Conservation (phyloP, 2,888 invertebrate species). For the Limnephilus marmoratus region DNA sequence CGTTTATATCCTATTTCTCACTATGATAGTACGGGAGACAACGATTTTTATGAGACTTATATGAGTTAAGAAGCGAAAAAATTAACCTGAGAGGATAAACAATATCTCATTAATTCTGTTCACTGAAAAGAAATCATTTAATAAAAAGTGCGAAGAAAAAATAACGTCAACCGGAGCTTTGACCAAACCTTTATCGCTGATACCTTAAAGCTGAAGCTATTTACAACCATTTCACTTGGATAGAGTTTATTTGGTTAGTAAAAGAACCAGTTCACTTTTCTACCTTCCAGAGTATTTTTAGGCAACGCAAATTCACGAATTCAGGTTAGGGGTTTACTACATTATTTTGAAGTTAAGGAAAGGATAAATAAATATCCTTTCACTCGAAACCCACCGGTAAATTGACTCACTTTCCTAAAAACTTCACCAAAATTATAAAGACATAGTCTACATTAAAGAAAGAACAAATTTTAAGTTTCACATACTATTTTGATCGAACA, state of each 20-base stretch:
- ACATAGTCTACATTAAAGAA: background rate
- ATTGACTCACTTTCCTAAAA: background rate
- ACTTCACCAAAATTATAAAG: background rate
- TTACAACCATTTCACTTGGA: background rate
- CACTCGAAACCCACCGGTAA: background rate
- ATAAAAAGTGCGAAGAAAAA: too few species aligned
- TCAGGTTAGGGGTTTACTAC: background rate
- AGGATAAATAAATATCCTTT: background rate
- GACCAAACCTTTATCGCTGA: too few species aligned
- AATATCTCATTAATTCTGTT: too few species aligned
- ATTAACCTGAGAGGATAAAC: too few species aligned
- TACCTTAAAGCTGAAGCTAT: background rate
- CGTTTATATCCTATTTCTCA: too few species aligned
- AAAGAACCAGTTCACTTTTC: background rate
- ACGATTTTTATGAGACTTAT: too few species aligned
- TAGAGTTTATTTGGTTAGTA: background rate
- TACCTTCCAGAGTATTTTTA: background rate
- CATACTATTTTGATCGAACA: background rate
- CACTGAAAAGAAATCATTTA: too few species aligned
- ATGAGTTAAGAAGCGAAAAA: too few species aligned
- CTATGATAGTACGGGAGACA: too few species aligned
- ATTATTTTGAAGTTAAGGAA: background rate
- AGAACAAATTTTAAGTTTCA: background rate
- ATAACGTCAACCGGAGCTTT: too few species aligned
- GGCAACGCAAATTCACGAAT: background rate